A percentile compares a stretch with the other conserved stretches of the same genome.
phyloP scores from a whole-genome alignment of 2,797 vertebrate genomes.

The Orientallactaga sibirica region DNA sequence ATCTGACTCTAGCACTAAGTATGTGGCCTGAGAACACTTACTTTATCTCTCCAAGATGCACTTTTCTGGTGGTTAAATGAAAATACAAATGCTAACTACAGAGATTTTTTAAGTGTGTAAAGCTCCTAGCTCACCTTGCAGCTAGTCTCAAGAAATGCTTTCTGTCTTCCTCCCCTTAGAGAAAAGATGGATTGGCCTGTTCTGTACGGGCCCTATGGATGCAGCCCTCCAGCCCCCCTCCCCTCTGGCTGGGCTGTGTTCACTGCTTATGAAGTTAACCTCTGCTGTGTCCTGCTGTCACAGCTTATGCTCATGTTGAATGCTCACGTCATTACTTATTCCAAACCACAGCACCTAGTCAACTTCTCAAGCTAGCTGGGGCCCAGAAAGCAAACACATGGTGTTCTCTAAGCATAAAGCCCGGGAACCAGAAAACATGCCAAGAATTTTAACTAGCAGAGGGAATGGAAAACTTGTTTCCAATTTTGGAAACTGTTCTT shows the following conservation, averaged over 20 bases:
- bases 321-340: not conserved
- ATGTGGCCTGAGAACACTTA: accelerated
- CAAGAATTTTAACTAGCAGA: conserved; percentile 23
- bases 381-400: not conserved
- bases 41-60: not conserved
- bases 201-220: not conserved
- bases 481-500: conserved; percentile 56
- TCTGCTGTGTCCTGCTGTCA: not conserved
- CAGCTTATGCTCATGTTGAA: not conserved
- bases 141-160: not conserved
- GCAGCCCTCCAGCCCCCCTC: accelerated
- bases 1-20: not conserved
- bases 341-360: not conserved
- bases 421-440: not conserved
- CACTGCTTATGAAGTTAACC: not conserved
- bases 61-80: not conserved
- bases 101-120: not conserved
- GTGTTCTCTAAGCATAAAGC: not conserved
- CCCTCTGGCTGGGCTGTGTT: not conserved
- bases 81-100: not conserved
- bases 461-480: conserved; percentile 43
- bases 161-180: too few species aligned
- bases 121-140: not conserved
- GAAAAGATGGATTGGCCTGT: not conserved
- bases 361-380: not conserved